Evolutionary conservation across 2,888 invertebrate genomes (phyloP).

Genomic region (Agrochola macilenta): DNA sequence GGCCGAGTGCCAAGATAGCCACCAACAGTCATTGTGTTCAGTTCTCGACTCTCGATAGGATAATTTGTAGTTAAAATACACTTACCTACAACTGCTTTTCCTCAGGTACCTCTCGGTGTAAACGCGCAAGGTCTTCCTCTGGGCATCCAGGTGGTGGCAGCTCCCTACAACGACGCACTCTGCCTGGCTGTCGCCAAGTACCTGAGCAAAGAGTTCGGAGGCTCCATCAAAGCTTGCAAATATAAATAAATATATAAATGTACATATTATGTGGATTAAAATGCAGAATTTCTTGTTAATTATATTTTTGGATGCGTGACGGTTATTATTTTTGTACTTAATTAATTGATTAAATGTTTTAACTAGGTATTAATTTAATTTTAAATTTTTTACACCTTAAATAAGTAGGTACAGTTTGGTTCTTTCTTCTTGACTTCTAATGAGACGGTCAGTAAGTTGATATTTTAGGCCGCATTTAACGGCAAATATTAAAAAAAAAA

Average conservation of each 20-base stretch:
- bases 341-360: constrained; percentile 27
- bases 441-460: too few species aligned
- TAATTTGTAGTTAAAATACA: constrained; percentile 60
- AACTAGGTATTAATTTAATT: not conserved
- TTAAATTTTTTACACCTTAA: not conserved
- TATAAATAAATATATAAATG: constrained; percentile 64
- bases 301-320: constrained; percentile 21
- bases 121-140: constrained; percentile 93
- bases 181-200: constrained; percentile 94
- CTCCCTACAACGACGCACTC: constrained; percentile 93
- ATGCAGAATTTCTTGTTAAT: constrained; percentile 10
- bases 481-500: not conserved
- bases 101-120: constrained; percentile 94
- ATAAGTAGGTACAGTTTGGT: not conserved
- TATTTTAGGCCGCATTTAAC: too few species aligned
- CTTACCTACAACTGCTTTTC: constrained; percentile 5
- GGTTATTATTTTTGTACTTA: constrained; percentile 31
- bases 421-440: not conserved
- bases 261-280: not conserved
- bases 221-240: constrained; percentile 92
- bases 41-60: not conserved
- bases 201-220: constrained; percentile 94
- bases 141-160: constrained; percentile 95
- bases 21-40: not conserved
- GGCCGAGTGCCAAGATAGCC: too few species aligned